These are phyloP conservation scores for Microtus montanus DNA, from an alignment of 2,113 vertebrate genomes.

Conservation along the genomic window DNA sequence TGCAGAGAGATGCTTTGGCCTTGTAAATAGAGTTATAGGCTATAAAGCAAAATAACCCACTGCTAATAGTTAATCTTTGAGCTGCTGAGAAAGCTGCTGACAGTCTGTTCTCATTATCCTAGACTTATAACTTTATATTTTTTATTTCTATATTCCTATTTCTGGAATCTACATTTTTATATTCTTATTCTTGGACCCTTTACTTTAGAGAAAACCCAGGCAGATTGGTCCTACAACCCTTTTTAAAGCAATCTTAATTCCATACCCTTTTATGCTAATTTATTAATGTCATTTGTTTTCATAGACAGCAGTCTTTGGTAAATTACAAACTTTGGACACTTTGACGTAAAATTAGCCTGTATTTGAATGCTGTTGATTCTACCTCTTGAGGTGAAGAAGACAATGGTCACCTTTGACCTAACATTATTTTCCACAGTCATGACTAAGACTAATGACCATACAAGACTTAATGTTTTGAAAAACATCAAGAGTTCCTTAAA, in stretches of 20 bases:
- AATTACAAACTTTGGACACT: slow-evolving; percentile 8
- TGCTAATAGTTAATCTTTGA: too few relatives aligned
- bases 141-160: too few relatives aligned
- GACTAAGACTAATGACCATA: background rate
- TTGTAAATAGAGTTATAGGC: too few relatives aligned
- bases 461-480: background rate
- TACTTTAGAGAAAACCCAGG: background rate
- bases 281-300: slow-evolving; percentile 29
- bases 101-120: too few relatives aligned
- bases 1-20: too few relatives aligned
- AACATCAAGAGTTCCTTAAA: background rate
- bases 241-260: background rate
- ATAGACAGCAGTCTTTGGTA: background rate
- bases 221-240: background rate
- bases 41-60: too few relatives aligned
- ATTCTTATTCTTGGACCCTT: too few relatives aligned
- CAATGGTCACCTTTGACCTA: background rate
- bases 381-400: slow-evolving; percentile 11
- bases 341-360: background rate
- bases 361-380: background rate
- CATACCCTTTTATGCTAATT: background rate
- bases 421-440: background rate
- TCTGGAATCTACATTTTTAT: too few relatives aligned
- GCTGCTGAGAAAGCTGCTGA: too few relatives aligned
- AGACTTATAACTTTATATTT: too few relatives aligned